phyloP scores from a whole-genome alignment of 2,113 vertebrate genomes.

The Puffinus mauretanicus region DNA sequence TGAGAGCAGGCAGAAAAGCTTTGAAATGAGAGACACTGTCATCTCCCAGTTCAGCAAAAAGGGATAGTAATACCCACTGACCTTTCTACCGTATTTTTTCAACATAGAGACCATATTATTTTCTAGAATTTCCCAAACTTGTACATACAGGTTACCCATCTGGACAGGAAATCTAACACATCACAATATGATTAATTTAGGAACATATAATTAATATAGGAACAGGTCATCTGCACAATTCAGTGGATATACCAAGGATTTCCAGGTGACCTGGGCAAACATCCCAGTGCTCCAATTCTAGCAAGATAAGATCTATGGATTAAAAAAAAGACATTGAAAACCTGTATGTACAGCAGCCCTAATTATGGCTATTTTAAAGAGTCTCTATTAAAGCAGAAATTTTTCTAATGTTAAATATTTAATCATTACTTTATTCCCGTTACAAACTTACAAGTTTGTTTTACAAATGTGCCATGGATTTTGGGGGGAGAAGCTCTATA shows the following conservation, averaged over 20 bases:
- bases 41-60: background rate
- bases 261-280: background rate
- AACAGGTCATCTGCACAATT: background rate
- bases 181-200: background rate
- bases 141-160: background rate
- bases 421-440: background rate
- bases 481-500: background rate
- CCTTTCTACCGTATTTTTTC: background rate
- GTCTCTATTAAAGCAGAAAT: background rate
- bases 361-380: background rate
- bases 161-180: background rate
- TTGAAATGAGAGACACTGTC: background rate
- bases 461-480: background rate
- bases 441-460: background rate
- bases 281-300: background rate
- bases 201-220: background rate
- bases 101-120: background rate
- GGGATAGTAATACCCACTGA: background rate
- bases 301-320: background rate
- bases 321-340: background rate
- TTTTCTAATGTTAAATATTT: background rate
- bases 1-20: background rate
- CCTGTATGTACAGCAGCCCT: background rate
- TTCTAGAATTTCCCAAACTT: background rate
- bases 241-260: background rate